Evolutionary conservation across 2,797 vertebrate genomes (phyloP).

Genomic region (Peromyscus eremicus): DNA sequence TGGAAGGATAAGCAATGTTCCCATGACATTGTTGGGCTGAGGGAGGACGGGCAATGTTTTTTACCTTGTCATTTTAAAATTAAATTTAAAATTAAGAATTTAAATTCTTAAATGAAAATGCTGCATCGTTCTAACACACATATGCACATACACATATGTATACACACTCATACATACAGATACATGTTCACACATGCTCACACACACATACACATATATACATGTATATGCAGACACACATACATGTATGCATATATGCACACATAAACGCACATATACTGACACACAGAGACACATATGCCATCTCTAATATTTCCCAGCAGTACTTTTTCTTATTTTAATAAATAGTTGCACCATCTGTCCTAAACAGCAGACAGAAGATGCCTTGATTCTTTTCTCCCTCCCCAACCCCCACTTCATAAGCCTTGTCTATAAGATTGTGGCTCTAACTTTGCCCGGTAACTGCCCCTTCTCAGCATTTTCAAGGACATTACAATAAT

Average conservation of each 20-base stretch:
- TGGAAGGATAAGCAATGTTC: not conserved
- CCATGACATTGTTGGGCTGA: not conserved
- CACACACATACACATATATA: not conserved
- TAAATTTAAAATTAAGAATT: no score
- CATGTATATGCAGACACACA: not conserved
- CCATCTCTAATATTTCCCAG: not conserved
- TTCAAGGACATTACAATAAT: not conserved
- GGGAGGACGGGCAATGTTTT: not conserved
- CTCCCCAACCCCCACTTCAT: not conserved
- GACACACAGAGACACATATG: not conserved
- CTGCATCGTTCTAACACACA: not conserved
- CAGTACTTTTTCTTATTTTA: not conserved
- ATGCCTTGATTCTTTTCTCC: not conserved
- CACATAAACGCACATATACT: not conserved
- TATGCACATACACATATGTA: not conserved
- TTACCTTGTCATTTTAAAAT: not conserved
- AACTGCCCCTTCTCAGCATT: not conserved
- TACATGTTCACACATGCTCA: not conserved
- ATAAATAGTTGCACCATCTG: not conserved
- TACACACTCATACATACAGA: not conserved
- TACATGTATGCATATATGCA: not conserved
- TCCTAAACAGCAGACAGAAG: not conserved
- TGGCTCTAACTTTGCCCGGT: not conserved
- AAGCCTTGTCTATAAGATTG: not conserved
- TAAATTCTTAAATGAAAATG: slow-evolving; percentile 16